Evolutionary conservation across 23 tunicate species (phyloP), one percentile per base, ranked within the genome.

Genomic region (Botrylloides violaceus): DNA sequence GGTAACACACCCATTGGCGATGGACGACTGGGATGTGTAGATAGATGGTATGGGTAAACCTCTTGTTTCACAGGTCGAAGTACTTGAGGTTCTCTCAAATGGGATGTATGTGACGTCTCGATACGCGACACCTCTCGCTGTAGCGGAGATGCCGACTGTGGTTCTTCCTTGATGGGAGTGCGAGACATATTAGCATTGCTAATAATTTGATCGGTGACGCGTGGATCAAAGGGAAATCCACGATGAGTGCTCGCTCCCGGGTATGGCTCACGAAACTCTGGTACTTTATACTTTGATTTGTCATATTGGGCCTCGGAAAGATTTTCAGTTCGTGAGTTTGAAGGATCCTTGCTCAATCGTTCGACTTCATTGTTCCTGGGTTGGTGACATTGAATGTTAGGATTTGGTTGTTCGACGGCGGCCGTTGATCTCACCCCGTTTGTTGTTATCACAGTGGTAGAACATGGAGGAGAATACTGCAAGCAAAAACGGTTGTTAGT

Each of bases 221-320:
- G 37, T 19, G 74, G 74, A 22, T 68, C 74, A 1, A 68, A 68
- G 19, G 74, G 74, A 43, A 68, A 68, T 7, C 74, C n/a, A 19
- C 35, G 35, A 3, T 63, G 32, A 3, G 4, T 31, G 35, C 32
- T 63, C 3, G 70, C 34, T 3, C 35, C 70, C n/a, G 70, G 70
- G 7, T 63, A 43, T 43, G 53, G 53, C n/a, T n/a, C n/a, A n/a
- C n/a, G n/a, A n/a, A n/a, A n/a, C n/a, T n/a, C n/a, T n/a, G n/a
- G n/a, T n/a, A n/a, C n/a, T 43, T 43, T 43, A 15, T 43, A 43
- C 12, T 43, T 43, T 43, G 53, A 43, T 15, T 43, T 43, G 53
- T 43, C 53, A 7, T 9, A 15, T 9, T 15, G 53, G 53, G 53
- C 53, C n/a, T n/a, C n/a, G n/a, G n/a, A n/a, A 43, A 15, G 53